A percentile compares a stretch with the other conserved stretches of the same genome.
Conservation (phyloP, 2,888 invertebrate species). For the Athripsodes cinereus region DNA sequence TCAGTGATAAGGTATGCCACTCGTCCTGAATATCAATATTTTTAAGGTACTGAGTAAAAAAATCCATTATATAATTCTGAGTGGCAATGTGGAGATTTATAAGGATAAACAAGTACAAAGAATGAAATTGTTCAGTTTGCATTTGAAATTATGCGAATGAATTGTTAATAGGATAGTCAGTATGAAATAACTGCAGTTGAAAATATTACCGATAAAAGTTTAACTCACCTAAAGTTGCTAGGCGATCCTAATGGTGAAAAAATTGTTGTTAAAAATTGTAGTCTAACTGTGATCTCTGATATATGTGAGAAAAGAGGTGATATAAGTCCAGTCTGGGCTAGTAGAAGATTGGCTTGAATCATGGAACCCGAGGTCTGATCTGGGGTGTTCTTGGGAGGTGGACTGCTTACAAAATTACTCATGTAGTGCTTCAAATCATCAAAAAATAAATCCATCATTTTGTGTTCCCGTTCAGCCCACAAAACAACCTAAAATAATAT, state of each 20-base stretch:
- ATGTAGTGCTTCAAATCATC: constrained; percentile 73
- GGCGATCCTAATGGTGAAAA: constrained; percentile 88
- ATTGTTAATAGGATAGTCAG: too few species aligned
- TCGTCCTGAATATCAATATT: too few species aligned
- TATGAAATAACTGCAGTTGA: too few species aligned
- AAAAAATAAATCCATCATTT: constrained; percentile 91
- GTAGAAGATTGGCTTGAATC: constrained; percentile 25
- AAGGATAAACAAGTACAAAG: too few species aligned
- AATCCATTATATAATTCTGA: too few species aligned
- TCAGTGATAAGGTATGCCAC: too few species aligned
- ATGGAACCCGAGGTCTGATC: constrained; percentile 28
- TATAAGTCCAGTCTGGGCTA: constrained; percentile 34
- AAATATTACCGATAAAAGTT: too few species aligned
- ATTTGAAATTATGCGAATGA: too few species aligned
- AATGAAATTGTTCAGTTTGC: too few species aligned
- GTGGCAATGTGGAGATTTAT: too few species aligned
- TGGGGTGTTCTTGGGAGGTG: constrained; percentile 8
- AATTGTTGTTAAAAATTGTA: constrained; percentile 88
- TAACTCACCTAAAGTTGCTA: constrained; percentile 72
- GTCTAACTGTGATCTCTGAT: constrained; percentile 83
- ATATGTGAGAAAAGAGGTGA: constrained; percentile 62
- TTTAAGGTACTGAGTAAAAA: too few species aligned
- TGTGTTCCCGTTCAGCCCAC: constrained; percentile 89
- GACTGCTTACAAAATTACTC: constrained; percentile 30
- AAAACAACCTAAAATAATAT: constrained; percentile 58